A percentile compares a stretch with the other conserved stretches of the same genome.
Conservation (phyloP, 2,797 vertebrate species). For the Siniperca obscura region DNA sequence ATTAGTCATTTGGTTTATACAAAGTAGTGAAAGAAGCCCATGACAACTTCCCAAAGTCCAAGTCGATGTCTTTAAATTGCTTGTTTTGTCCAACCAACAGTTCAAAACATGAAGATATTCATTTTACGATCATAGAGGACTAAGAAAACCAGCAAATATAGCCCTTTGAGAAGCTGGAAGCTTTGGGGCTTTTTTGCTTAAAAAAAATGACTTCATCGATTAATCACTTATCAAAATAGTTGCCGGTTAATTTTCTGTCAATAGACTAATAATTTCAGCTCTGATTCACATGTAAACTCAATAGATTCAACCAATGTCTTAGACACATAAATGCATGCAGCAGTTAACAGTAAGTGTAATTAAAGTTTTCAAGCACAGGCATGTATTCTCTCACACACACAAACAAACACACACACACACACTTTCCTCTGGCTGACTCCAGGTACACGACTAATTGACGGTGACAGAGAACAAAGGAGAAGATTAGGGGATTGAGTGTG, state of each 20-base stretch:
- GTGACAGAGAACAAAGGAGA: constrained; percentile 95
- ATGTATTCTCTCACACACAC: constrained; percentile 33
- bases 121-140: neutral
- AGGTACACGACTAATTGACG: constrained; percentile 89
- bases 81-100: neutral
- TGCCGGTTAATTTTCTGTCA: neutral
- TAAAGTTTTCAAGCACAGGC: constrained; percentile 16
- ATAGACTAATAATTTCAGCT: neutral
- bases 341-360: constrained; percentile 22
- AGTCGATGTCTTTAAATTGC: no score
- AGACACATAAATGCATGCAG: neutral
- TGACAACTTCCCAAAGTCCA: neutral
- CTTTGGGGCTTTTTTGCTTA: neutral
- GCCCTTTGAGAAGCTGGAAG: neutral
- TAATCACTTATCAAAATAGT: neutral
- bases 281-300: neutral
- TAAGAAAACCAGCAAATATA: neutral
- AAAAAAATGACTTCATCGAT: neutral
- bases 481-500: constrained; percentile 91
- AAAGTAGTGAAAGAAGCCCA: neutral
- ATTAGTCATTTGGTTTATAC: neutral
- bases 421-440: constrained; percentile 73
- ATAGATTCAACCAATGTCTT: neutral
- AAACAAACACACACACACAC: constrained; percentile 24
- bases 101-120: neutral